Base-by-base conservation (phyloP, 1,140 invertebrate genomes). In the Drosophila busckii region DNA sequence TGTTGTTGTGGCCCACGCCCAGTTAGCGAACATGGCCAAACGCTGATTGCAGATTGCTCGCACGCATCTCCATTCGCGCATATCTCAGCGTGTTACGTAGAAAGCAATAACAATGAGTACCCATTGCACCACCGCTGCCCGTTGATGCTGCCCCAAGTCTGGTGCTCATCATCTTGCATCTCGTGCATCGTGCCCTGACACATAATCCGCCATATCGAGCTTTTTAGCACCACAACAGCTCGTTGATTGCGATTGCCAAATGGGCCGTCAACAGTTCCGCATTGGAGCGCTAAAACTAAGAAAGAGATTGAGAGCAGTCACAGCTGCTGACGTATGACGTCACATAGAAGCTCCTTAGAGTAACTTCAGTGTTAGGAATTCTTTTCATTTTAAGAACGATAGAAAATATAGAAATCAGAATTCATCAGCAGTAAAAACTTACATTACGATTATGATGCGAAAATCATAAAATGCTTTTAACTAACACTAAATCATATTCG, bases 1-100 rank as follows among this genome's bases (percentile, higher is more conserved):
- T 50, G 44, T 37, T 65, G 40, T 7, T 12, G 22, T 42, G 26
- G 49, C 73, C 73, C 71, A 66, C 69, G 52, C 69, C 56, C 32
- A 60, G 48, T 22, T 12, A 46, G 16, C 37, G 61, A 65, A 76
- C 71, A 76, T 76, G 71, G 73, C 56, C 67, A 76, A 76, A 73
- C 44, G 73, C 46, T 50, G 63, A 80, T 80, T 48, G 73, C 46
- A 46, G 63, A 80, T 80, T 73, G 68, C 58, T 69, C 46, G 70
- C 64, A 75, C 70, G 70, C 70, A 70, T 70, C 67, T 58, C 52
- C 23, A n/a, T n/a, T 20, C 16, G 44, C 53, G 59, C 69, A 82
- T 82, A 80, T 80, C 73, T 82, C 46, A 49, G 53, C 75, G 58
- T 64, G 59, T 63, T 78, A 65, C 63, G 42, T 52, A 63, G 68